These are phyloP conservation scores for Melanostigma gelatinosum DNA, from an alignment of 2,113 vertebrate genomes.

Conservation along the genomic window DNA sequence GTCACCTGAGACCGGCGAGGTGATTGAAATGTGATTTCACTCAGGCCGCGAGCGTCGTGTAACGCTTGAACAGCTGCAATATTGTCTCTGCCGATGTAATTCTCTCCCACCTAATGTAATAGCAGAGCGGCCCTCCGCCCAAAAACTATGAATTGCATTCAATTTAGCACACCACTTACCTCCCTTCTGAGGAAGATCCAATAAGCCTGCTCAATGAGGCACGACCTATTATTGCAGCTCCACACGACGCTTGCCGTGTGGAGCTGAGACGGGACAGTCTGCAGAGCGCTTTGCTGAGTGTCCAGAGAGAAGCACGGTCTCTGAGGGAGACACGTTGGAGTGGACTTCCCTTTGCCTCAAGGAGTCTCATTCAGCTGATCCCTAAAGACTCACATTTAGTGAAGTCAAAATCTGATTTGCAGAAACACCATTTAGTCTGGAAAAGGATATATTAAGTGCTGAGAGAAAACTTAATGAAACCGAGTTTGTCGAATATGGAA, in stretches of 20 bases:
- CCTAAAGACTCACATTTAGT: background rate
- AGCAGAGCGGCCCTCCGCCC: conserved; percentile 53
- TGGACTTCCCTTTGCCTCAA: conserved; percentile 41
- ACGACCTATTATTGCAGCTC: conserved; percentile 68
- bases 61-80: conserved; percentile 58
- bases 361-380: background rate
- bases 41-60: conserved; percentile 37
- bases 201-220: conserved; percentile 82
- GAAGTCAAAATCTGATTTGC: conserved; percentile 11
- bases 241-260: conserved; percentile 67
- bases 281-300: conserved; percentile 4
- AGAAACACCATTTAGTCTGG: conserved; percentile 17
- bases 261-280: conserved; percentile 38
- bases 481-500: conserved; percentile 8
- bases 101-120: conserved; percentile 67
- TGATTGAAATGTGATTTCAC: conserved; percentile 69
- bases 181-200: conserved; percentile 78
- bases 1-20: conserved; percentile 55
- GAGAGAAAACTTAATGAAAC: conserved; percentile 11
- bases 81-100: conserved; percentile 74
- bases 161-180: conserved; percentile 78
- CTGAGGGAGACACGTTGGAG: conserved; percentile 10
- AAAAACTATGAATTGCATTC: conserved; percentile 73
- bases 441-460: conserved; percentile 15
- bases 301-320: background rate